These are phyloP conservation scores for Oedothorax gibbosus DNA, from an alignment of 1,140 invertebrate species.

Conservation along the genomic window DNA sequence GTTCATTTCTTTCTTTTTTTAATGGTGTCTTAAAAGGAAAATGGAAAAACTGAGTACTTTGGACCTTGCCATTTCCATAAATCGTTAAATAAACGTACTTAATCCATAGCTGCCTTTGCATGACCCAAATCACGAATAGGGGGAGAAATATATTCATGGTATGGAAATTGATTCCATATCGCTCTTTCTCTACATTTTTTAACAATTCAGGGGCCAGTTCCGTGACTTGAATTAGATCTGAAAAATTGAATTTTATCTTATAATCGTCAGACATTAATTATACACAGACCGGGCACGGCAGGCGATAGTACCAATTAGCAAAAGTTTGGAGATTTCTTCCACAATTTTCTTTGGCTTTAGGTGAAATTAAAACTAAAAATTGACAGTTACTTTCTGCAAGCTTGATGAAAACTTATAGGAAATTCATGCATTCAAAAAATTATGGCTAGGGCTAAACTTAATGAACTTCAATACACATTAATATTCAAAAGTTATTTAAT, in stretches of 20 bases:
- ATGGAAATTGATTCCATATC: constrained; percentile 54
- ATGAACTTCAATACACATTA: constrained; percentile 26
- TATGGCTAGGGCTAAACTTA: background rate
- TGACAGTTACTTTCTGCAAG: constrained; percentile 12
- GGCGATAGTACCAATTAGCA: constrained; percentile 26
- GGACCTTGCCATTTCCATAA: constrained; percentile 46
- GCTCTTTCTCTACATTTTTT: constrained; percentile 42
- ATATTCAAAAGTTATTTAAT: background rate
- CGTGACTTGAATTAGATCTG: constrained; percentile 43
- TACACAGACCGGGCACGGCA: constrained; percentile 41
- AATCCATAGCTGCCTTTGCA: constrained; percentile 36
- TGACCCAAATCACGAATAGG: constrained; percentile 33
- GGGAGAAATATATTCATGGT: constrained; percentile 52
- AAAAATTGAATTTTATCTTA: constrained; percentile 54
- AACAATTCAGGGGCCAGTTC: constrained; percentile 24
- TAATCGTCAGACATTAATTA: constrained; percentile 45
- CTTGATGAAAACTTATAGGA: constrained; percentile 20
- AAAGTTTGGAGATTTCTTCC: constrained; percentile 20
- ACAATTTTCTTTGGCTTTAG: constrained; percentile 6
- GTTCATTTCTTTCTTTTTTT: constrained; percentile 53
- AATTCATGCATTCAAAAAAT: background rate
- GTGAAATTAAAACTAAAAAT: constrained; percentile 2
- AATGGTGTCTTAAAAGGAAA: constrained; percentile 47
- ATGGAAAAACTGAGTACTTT: constrained; percentile 43
- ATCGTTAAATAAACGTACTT: constrained; percentile 57